Percentiles rank a stretch among this genome's conserved stretches.
Conservation (phyloP, 92 coral and sea anemone species). For the Chrysogorgia sp. region DNA sequence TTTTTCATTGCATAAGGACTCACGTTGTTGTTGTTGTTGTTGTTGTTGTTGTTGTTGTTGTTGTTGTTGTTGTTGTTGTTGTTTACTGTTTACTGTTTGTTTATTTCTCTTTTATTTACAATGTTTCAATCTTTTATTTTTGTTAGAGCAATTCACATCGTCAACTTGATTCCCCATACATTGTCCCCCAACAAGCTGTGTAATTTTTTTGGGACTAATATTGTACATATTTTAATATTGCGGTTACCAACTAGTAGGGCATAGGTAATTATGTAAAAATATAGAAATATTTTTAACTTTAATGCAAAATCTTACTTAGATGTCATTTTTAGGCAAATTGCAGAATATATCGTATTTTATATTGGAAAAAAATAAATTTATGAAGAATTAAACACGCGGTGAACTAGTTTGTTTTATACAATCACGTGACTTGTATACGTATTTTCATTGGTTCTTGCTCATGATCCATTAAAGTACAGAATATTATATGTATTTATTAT, state of each 20-base stretch:
- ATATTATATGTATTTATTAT: too few relatives aligned
- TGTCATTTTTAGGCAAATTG: conserved; percentile 7
- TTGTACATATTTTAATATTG: conserved; percentile 29
- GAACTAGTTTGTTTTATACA: not conserved
- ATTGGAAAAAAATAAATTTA: conserved; percentile 22
- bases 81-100: not conserved
- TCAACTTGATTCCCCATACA: not conserved
- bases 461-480: too few relatives aligned
- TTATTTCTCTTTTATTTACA: too few relatives aligned
- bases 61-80: not conserved
- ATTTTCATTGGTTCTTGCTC: too few relatives aligned
- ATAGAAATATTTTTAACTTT: conserved; percentile 20
- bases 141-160: not conserved
- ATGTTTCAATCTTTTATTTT: too few relatives aligned
- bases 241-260: not conserved
- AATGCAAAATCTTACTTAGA: not conserved
- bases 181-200: not conserved
- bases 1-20: not conserved
- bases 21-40: not conserved
- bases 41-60: not conserved
- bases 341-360: conserved; percentile 22
- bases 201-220: not conserved
- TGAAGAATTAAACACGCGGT: conserved; percentile 1
- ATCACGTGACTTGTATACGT: too few relatives aligned
- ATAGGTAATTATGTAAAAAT: conserved; percentile 3